These are phyloP conservation scores for Carcharodon carcharias DNA, from an alignment of 2,797 vertebrate species.

Conservation along the genomic window DNA sequence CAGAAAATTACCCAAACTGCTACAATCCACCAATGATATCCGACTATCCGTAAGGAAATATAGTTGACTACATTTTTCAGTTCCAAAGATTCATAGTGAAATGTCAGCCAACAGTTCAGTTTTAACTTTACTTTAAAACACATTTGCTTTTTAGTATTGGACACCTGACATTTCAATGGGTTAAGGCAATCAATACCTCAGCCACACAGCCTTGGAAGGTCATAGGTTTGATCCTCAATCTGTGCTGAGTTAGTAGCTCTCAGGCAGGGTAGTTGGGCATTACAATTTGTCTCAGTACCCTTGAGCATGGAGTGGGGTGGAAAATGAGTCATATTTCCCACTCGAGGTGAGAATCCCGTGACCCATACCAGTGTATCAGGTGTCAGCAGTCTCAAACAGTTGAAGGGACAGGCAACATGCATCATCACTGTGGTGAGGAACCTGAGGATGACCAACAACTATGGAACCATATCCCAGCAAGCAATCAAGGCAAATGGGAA, in stretches of 20 bases:
- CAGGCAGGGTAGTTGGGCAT: not conserved
- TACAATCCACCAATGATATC: not conserved
- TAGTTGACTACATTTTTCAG: not conserved
- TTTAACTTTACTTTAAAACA: not conserved
- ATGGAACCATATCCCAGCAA: too few species aligned
- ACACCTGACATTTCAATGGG: not conserved
- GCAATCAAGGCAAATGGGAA: not conserved
- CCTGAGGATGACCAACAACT: not conserved
- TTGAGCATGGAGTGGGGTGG: too few species aligned
- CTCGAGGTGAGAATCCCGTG: not conserved
- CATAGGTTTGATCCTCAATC: not conserved
- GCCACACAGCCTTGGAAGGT: not conserved
- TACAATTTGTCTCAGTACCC: not conserved
- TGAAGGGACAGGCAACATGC: too few species aligned
- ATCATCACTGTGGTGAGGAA: not conserved
- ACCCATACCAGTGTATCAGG: not conserved
- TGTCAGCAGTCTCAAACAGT: not conserved
- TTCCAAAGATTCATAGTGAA: not conserved
- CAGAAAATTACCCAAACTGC: not conserved
- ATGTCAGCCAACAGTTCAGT: not conserved
- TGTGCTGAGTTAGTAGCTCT: not conserved
- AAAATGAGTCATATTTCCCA: not conserved
- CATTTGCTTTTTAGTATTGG: not conserved
- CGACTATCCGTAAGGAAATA: not conserved
- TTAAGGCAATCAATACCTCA: not conserved